A percentile compares a stretch with the other conserved stretches of the same genome.
phyloP scores from a whole-genome alignment of 2,113 vertebrate genomes.

The Protomyctophum bolini region DNA sequence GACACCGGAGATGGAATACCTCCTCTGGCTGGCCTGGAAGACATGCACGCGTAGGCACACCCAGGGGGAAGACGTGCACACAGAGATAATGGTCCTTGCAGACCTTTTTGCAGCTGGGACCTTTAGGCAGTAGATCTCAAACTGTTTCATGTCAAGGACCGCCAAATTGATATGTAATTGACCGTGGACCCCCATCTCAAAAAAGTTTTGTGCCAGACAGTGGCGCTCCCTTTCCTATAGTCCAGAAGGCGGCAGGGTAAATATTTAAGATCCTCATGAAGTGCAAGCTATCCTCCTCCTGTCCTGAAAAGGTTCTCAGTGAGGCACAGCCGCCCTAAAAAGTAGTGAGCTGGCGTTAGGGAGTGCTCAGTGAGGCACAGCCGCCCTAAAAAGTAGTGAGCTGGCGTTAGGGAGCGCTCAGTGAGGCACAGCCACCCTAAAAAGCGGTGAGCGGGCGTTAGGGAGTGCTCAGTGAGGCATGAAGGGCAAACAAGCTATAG shows the following conservation, averaged over 20 bases:
- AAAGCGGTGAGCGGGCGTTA: conserved; percentile 29
- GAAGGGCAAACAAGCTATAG: conserved; percentile 27
- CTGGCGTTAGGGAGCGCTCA: conserved; percentile 1
- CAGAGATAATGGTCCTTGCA: too few species aligned
- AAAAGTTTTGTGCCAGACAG: too few species aligned
- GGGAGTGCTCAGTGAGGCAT: conserved; percentile 30
- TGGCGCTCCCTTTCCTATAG: conserved; percentile 24
- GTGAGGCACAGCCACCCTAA: conserved; percentile 14
- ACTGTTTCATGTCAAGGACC: too few species aligned
- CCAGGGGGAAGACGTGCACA: too few species aligned
- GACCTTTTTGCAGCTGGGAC: too few species aligned
- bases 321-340: background rate
- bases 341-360: conserved; percentile 21
- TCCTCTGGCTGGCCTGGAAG: background rate
- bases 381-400: conserved; percentile 17
- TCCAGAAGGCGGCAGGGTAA: conserved; percentile 48
- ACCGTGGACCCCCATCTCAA: too few species aligned
- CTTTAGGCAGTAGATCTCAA: too few species aligned
- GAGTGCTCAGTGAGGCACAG: background rate
- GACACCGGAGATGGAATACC: conserved; percentile 20
- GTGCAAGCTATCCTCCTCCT: conserved; percentile 38
- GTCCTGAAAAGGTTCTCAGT: conserved; percentile 44
- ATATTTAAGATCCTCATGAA: conserved; percentile 71
- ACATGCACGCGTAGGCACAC: too few species aligned
- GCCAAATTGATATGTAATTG: too few species aligned